Evolutionary conservation across 2,797 vertebrate species (phyloP).

Genomic region (Rachycentron canadum): DNA sequence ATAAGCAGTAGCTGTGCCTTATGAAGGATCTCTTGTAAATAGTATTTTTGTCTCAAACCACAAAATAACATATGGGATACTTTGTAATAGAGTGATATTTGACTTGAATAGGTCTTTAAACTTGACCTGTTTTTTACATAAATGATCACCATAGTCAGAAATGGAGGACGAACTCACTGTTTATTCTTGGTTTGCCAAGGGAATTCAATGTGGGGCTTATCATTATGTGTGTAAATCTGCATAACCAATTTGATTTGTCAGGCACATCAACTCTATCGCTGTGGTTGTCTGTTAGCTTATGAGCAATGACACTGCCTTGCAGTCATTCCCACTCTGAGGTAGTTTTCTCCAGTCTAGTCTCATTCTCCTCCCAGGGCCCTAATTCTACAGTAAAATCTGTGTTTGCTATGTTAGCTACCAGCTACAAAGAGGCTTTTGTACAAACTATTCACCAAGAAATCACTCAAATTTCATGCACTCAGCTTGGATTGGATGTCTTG

Average conservation of each 20-base stretch:
- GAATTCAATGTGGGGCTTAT: slow-evolving; percentile 43
- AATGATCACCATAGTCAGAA: neutral
- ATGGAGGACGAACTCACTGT: neutral
- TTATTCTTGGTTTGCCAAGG: slow-evolving; percentile 40
- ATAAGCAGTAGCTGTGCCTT: neutral
- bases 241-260: slow-evolving; percentile 72
- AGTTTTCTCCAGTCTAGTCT: slow-evolving; percentile 56
- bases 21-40: neutral
- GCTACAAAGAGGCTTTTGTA: slow-evolving; percentile 82
- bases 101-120: neutral
- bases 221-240: slow-evolving; percentile 64
- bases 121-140: neutral
- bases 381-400: slow-evolving; percentile 62
- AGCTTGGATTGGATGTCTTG: slow-evolving; percentile 66
- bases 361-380: slow-evolving; percentile 55
- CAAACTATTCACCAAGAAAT: slow-evolving; percentile 72
- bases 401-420: slow-evolving; percentile 64
- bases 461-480: slow-evolving; percentile 79
- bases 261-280: slow-evolving; percentile 55
- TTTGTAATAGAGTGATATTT: neutral
- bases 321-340: slow-evolving; percentile 56
- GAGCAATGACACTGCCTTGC: slow-evolving; percentile 38
- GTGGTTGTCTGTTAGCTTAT: slow-evolving; percentile 69
- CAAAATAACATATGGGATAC: neutral
- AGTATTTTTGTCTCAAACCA: neutral